phyloP scores from a whole-genome alignment of 2,113 vertebrate species.

The Phoxinus phoxinus region DNA sequence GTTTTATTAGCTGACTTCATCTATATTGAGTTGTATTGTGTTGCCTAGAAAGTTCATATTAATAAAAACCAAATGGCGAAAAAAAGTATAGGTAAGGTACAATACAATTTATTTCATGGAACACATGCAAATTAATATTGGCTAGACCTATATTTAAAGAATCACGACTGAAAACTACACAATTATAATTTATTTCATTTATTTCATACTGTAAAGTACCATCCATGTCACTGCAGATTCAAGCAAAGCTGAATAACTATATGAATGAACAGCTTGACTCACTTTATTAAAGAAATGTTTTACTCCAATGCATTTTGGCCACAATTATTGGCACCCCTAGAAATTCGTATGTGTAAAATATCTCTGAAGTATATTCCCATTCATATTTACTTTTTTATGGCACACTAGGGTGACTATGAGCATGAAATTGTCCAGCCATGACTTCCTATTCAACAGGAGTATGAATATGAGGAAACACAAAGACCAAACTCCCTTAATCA shows the following conservation, averaged over 20 bases:
- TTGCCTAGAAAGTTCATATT: not conserved
- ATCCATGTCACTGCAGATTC: not conserved
- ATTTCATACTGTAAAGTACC: not conserved
- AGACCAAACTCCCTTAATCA: too few species aligned
- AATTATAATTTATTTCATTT: not conserved
- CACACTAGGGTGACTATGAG: too few species aligned
- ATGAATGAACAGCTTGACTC: not conserved
- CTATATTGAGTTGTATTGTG: constrained; percentile 25
- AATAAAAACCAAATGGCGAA: not conserved
- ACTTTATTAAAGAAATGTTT: too few species aligned
- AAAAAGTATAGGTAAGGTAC: not conserved
- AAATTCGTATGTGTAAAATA: too few species aligned
- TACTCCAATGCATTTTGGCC: too few species aligned
- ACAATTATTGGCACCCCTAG: too few species aligned
- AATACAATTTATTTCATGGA: not conserved
- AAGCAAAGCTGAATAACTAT: not conserved
- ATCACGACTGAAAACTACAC: not conserved
- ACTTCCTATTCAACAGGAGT: too few species aligned
- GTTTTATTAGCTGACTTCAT: constrained; percentile 12
- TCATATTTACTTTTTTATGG: too few species aligned
- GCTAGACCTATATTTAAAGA: not conserved
- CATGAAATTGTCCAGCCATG: too few species aligned
- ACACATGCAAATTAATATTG: not conserved
- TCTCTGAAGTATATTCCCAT: too few species aligned
- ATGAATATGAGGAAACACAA: too few species aligned